Evolutionary conservation across 1,140 invertebrate species (phyloP), one percentile per base, ranked within the genome.

Genomic region (Hypsibius dujardini): DNA sequence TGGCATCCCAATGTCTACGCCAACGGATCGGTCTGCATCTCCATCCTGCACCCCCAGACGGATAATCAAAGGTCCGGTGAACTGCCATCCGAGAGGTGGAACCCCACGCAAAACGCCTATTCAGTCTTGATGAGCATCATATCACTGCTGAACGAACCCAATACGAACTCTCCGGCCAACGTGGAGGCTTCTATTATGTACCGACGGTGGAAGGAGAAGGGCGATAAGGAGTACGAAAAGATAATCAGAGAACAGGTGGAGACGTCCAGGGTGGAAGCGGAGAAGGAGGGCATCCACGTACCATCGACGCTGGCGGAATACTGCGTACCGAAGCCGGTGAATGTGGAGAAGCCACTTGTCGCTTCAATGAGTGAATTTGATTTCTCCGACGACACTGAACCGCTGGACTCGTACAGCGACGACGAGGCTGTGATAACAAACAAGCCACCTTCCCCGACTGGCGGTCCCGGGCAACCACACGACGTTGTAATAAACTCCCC

Each of bases 1-100:
- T 98, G 94, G 93, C 95, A 99, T 85, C 95, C 95, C 76, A 99
- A 99, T 84, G 94, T 98, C 12, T 99, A 99, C 83, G 94, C 98
- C 90, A 98, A 96, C 82, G 96, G 96, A 59, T 95, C 98, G 81
- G 84, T 99, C 46, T 99, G 96, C 82, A 98, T 99, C 83, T 97
- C 93, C 74, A 99, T 99, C 79, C 84, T 99, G 67, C 96, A 99
- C 81, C 94, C 96, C 70, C 95, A 96, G 46, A 87, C 98, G 70
- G 95, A 98, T 81, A 95, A 98, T 82, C 95, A 95, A 59, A 95
- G 98, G 77, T 96, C 90, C 76, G 95, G 95, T 7, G 95, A 98
- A 80, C 80, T 98, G 75, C 93, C 95, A 0, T 98, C 93, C 81
- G 95, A 99, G 83, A 88, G 95, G 80, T 99, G 96, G 95, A 99